These are phyloP conservation scores for Hylyphantes graminicola DNA, from an alignment of 1,140 invertebrate species.

Conservation along the genomic window DNA sequence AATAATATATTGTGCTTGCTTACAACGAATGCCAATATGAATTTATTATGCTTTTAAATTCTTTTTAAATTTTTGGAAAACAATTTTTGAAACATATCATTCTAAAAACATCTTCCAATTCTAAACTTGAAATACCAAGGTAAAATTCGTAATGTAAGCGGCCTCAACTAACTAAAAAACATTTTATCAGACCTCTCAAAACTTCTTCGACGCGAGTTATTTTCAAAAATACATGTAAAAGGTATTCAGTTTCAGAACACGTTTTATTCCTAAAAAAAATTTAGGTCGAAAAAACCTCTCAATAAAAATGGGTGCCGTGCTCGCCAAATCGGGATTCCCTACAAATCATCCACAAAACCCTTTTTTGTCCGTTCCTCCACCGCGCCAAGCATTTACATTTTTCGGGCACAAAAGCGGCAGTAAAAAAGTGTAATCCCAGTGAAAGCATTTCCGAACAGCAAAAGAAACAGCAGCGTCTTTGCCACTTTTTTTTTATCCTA, in stretches of 20 bases:
- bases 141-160: too few species aligned
- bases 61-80: background rate
- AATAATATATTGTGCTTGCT: too few species aligned
- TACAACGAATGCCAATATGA: too few species aligned
- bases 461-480: constrained; percentile 20
- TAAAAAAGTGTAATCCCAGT: constrained; percentile 40
- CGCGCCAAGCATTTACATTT: constrained; percentile 42
- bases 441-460: constrained; percentile 27
- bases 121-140: too few species aligned
- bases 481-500: background rate
- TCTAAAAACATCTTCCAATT: too few species aligned
- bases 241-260: background rate
- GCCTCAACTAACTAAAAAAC: too few species aligned
- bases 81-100: background rate
- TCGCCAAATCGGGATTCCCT: background rate
- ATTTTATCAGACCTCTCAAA: too few species aligned
- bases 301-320: constrained; percentile 11
- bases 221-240: background rate
- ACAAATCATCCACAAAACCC: constrained; percentile 25
- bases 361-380: background rate
- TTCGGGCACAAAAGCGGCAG: background rate
- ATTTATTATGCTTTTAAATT: background rate
- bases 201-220: background rate
- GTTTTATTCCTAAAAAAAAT: constrained; percentile 1
- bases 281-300: background rate